Base-by-base conservation (phyloP, 2,113 vertebrate genomes). In the Hyperopisus bebe region DNA sequence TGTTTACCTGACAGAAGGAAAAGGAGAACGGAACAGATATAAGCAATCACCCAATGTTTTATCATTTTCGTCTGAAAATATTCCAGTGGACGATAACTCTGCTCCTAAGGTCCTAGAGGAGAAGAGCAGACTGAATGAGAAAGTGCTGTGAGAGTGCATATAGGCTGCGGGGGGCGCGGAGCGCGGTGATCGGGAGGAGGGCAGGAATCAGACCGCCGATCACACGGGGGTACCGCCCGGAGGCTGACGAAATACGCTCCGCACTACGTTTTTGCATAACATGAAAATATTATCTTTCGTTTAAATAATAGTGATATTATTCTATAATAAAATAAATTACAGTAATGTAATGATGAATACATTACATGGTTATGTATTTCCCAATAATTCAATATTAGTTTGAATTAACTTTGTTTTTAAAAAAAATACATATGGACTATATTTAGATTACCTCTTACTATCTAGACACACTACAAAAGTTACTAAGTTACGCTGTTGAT, bases 1-100 rank as follows among this genome's bases (percentile, higher is more conserved):
- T 50, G 92, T 95, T 95, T 89, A 96, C 96, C 95, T 47, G 92
- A 89, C 0, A 94, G 90, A 39, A 94, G 90, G 88, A 90, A 90
- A 62, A 93, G 39, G 24, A 95, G 83, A 31, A 92, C 82, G 47
- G 35, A 93, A 89, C 15, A 70, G 35, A 39, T 31, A 91, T 88
- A 70, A 89, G 17, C 19, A 80, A 91, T 48, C 86, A 86, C 39
- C 90, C 92, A 87, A 70, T 3, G 89, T 85, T 7, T 46, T 90
- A 92, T 92, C 96, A 96, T 96, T 87, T 83, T 93, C 48, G 90
- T 42, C 35, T 80, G 74, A 42, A 42, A 80, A 42, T 42, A 88
- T 39, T 80, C 82, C 89, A 21, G 7, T 24, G 62, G 70, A 77
- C 89, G 74, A 91, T 91, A 93, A 92, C 91, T 70, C 90, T 87